A percentile compares a stretch with the other conserved stretches of the same genome.
Conservation (phyloP, 2,888 invertebrate genomes). For the Pseudanteris insignis region DNA sequence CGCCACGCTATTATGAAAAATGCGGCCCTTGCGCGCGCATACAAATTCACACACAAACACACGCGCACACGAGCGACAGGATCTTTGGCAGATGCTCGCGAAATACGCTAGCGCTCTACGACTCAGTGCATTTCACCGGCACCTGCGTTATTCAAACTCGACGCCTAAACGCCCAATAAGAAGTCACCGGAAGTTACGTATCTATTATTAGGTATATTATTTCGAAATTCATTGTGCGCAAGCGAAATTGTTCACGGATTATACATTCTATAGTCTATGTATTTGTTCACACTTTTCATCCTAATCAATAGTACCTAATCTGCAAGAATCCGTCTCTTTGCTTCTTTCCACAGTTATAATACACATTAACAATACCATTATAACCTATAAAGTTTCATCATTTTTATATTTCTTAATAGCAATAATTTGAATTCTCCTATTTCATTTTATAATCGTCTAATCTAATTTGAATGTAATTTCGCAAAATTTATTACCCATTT, state of each 20-base stretch:
- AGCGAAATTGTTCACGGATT: conserved; percentile 5
- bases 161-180: conserved; percentile 28
- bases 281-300: background rate
- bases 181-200: conserved; percentile 15
- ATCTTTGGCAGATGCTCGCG: conserved; percentile 30
- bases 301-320: too few relatives aligned
- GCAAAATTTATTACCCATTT: conserved; percentile 12
- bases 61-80: conserved; percentile 20
- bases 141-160: conserved; percentile 24
- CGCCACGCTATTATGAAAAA: conserved; percentile 37
- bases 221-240: conserved; percentile 14
- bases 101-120: conserved; percentile 49
- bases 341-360: too few relatives aligned
- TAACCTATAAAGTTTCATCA: too few relatives aligned
- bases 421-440: too few relatives aligned
- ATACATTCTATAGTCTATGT: background rate
- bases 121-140: conserved; percentile 13
- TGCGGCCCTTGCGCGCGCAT: too few relatives aligned
- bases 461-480: conserved; percentile 2
- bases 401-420: too few relatives aligned
- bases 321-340: too few relatives aligned
- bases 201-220: conserved; percentile 11
- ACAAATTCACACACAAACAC: too few relatives aligned
- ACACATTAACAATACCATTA: too few relatives aligned
- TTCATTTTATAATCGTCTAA: conserved; percentile 4